Evolutionary conservation across 2,797 vertebrate genomes (phyloP), one percentile per base, ranked within the genome.

Genomic region (Ptychobarbus kaznakovi): DNA sequence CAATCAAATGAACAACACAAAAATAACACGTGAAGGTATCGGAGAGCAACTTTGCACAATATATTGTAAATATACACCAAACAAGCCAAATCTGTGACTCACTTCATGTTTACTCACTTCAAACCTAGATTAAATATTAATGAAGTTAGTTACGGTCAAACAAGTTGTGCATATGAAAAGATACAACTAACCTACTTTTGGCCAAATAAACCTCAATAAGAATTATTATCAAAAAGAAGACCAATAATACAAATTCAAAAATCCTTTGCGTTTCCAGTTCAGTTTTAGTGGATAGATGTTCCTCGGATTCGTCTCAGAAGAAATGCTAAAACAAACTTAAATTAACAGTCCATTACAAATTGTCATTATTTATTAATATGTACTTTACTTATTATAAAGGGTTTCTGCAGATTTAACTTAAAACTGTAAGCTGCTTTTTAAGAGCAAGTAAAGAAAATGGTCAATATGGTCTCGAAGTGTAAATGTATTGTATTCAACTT

Each of bases 41-140:
- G 12, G 32, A 69, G 51, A 20, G 66, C 66, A 56, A 9, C 13
- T 18, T 40, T 20, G 35, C 25, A 51, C 1, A 22, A 69, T 4
- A 69, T 16, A 35, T 12, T 22, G 28, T 51, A 25, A 69, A 66
- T 6, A 80, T 32, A 40, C 32, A 42, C 13, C 63, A 38, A 69
- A 69, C 46, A 56, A 10, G 49, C 49, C 18, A 56, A 56, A 56
- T n/a, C 51, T 56, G 51, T 7, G 3, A 56, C 49, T 53, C 70
- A 6, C 70, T 46, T 25, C 42, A 28, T 28, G 72, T 49, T 73
- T 6, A 56, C 74, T 53, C 70, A 6, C 70, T 56, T 51, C 3
- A 42, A 42, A 63, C 10, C 56, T 9, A 40, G 32, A 76, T 40
- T n/a, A 76, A 56, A 56, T 76, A 76, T 56, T 56, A 76, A 80